Base-by-base conservation (phyloP, 2,888 invertebrate genomes). In the Hesperia comma region DNA sequence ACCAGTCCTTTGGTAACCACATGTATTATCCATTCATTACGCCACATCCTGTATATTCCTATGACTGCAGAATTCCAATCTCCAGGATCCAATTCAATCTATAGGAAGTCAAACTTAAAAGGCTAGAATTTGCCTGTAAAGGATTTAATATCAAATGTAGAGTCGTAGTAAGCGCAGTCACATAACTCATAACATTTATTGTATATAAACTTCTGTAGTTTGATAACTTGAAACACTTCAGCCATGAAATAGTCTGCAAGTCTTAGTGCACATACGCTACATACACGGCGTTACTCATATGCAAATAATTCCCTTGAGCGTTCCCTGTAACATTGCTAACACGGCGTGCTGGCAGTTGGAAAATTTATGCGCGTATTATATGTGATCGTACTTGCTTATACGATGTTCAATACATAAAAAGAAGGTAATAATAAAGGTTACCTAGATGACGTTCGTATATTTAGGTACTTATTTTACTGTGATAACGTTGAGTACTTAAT, bases 201-300 rank as follows among this genome's bases (percentile, higher is more conserved):
- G 10, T 56, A 40, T 56, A 7, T 21, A 17, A 60, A 60, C 60
- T 32, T 19, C 10, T 54, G 54, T n/a, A 8, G 19, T 55, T 19
- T 60, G 15, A 19, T 62, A 61, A 55, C 56, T 61, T 49, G 54
- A 62, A 60, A 54, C 56, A 32, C 43, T 33, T 19, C 62, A 62
- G 7, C 54, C 55, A 46, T 46, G 55, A 56, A 46, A 63, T 53
- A 46, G n/a, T 54, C 12, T 37, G 41, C 41, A 54, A 53, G 54
- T 54, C 43, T 43, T 55, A 17, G 41, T 15, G 32, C 57, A 57
- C 41, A 41, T 43, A 43, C 32, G 62, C 33, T 63, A 46, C 46
- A 56, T 56, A 56, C 63, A 63, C 33, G 32, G 55, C 63, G 55
- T 32, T 63, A 55, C 63, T 56, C 33, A 63, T 33, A 63, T 46